phyloP scores from a whole-genome alignment of 2,888 invertebrate genomes.

The Tricholauxania praeusta region DNA sequence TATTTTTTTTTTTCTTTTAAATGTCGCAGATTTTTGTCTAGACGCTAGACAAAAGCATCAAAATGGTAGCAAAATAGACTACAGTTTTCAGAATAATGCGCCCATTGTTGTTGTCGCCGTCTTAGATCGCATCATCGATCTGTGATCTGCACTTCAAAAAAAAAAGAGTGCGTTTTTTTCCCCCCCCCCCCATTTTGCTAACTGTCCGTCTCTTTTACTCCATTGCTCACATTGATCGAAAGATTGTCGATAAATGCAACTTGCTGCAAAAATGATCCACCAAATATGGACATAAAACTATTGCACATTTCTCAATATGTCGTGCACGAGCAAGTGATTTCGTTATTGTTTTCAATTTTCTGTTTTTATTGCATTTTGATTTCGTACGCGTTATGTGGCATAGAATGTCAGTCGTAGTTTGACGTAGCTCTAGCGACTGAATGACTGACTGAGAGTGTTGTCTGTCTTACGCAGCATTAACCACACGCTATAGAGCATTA shows the following conservation, averaged over 20 bases:
- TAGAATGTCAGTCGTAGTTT: neutral
- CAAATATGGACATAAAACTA: conserved; percentile 67
- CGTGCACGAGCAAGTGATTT: conserved; percentile 52
- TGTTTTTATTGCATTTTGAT: conserved; percentile 20
- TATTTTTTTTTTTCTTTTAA: neutral
- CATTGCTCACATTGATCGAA: conserved; percentile 41
- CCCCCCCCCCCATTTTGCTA: conserved; percentile 10
- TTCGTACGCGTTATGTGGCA: conserved; percentile 14
- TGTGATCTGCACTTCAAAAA: neutral
- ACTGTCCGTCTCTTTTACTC: conserved; percentile 20
- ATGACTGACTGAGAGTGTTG: conserved; percentile 6
- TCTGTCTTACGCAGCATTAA: neutral
- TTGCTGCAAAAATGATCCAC: conserved; percentile 64
- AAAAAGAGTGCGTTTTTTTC: neutral
- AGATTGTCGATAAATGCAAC: conserved; percentile 62
- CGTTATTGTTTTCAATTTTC: conserved; percentile 33
- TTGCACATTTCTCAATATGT: conserved; percentile 68
- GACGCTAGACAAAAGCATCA: neutral
- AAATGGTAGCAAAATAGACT: neutral
- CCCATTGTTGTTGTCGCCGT: neutral
- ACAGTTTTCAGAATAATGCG: neutral
- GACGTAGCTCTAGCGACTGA: conserved; percentile 3
- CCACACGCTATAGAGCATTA: no score
- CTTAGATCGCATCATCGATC: neutral
- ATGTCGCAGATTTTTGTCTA: conserved; percentile 9